Conservation (phyloP, 2,113 vertebrate species). For the Natator depressus region DNA sequence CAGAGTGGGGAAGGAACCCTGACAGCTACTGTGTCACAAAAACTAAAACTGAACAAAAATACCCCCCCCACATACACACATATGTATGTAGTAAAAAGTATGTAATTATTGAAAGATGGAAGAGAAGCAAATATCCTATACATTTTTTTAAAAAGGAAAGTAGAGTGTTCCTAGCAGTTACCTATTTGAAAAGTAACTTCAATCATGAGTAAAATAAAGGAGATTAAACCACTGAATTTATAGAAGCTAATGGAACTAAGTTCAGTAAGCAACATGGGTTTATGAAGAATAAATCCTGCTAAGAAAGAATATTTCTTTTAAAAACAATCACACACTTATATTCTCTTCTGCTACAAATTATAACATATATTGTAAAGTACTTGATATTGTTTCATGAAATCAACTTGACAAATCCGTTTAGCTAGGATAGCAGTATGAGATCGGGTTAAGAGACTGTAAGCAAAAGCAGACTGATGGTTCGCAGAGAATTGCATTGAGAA, state of each 20-base stretch:
- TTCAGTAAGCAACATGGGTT: slow-evolving; percentile 14
- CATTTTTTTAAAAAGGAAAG: slow-evolving; percentile 45
- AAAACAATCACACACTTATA: neutral
- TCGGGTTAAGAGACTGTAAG: neutral
- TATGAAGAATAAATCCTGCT: slow-evolving; percentile 7
- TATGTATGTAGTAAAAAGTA: neutral
- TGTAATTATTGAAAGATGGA: slow-evolving; percentile 24
- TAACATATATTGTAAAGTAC: slow-evolving; percentile 35
- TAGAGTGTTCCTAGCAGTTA: slow-evolving; percentile 58
- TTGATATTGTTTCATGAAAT: slow-evolving; percentile 48
- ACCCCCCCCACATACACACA: neutral
- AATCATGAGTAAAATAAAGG: slow-evolving; percentile 57
- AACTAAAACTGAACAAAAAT: neutral
- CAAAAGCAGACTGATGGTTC: slow-evolving; percentile 58
- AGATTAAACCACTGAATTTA: slow-evolving; percentile 47
- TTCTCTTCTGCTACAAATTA: no score
- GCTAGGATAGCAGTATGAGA: neutral
- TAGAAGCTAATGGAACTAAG: slow-evolving; percentile 32
- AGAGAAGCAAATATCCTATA: slow-evolving; percentile 54
- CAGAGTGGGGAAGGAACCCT: no score
- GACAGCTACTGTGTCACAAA: neutral
- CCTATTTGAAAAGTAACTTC: slow-evolving; percentile 54
- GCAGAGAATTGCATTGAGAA: slow-evolving; percentile 15
- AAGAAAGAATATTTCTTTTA: neutral
- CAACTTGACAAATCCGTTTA: slow-evolving; percentile 59